These are phyloP conservation scores for Limnephilus auricula DNA, from an alignment of 2,888 invertebrate species.

Conservation along the genomic window DNA sequence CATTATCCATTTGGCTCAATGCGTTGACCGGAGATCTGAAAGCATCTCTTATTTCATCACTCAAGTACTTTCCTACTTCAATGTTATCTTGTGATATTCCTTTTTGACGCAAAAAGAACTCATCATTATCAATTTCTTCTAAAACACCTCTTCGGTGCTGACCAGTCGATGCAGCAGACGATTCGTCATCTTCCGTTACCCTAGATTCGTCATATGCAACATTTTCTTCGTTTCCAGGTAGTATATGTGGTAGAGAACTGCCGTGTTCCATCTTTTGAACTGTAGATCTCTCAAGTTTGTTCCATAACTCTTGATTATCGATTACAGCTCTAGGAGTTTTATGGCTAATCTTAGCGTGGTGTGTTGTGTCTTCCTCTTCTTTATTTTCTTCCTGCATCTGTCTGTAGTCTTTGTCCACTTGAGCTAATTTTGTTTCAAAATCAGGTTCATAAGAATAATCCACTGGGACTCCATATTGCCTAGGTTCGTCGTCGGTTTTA, in stretches of 20 bases:
- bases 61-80: constrained; percentile 86
- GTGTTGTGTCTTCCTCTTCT: constrained; percentile 77
- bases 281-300: constrained; percentile 63
- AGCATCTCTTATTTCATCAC: constrained; percentile 88
- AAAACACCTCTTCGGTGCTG: constrained; percentile 81
- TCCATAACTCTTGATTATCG: constrained; percentile 68
- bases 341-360: constrained; percentile 68
- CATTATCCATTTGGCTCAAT: constrained; percentile 79
- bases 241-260: constrained; percentile 71
- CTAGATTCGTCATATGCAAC: constrained; percentile 66
- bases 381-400: constrained; percentile 78
- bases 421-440: constrained; percentile 71
- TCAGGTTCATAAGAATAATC: constrained; percentile 66
- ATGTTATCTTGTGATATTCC: constrained; percentile 91
- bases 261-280: constrained; percentile 67
- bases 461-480: constrained; percentile 69
- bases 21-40: constrained; percentile 83
- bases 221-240: constrained; percentile 68
- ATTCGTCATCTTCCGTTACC: constrained; percentile 77
- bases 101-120: constrained; percentile 90
- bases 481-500: constrained; percentile 76
- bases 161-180: constrained; percentile 80
- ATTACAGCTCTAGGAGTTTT: constrained; percentile 70
- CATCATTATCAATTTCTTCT: constrained; percentile 92
- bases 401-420: constrained; percentile 77